These are phyloP conservation scores for Sialis lutaria DNA, from an alignment of 2,888 invertebrate species.

Conservation along the genomic window DNA sequence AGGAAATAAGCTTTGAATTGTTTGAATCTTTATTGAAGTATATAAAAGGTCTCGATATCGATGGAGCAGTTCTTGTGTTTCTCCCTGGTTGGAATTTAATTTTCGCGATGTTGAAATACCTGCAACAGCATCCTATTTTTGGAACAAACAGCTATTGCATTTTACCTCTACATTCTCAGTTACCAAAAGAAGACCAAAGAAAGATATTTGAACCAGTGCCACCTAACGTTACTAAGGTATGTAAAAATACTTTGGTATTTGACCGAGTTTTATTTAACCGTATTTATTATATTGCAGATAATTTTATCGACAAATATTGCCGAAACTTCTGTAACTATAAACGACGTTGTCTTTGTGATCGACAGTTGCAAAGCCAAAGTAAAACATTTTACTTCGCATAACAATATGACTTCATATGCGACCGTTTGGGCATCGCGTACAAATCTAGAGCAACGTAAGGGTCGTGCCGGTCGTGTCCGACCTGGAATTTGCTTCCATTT, in stretches of 20 bases:
- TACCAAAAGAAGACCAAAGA: slow-evolving; percentile 89
- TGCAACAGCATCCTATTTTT: slow-evolving; percentile 48
- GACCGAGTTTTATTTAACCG: not conserved
- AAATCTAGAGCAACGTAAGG: slow-evolving; percentile 87
- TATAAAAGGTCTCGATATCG: slow-evolving; percentile 39
- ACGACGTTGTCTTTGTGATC: slow-evolving; percentile 95
- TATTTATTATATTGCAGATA: slow-evolving; percentile 35
- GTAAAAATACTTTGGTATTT: not conserved
- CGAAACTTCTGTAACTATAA: slow-evolving; percentile 94
- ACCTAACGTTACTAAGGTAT: slow-evolving; percentile 65
- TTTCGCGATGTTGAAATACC: slow-evolving; percentile 72
- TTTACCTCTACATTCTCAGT: slow-evolving; percentile 92
- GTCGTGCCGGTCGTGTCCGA: slow-evolving; percentile 87
- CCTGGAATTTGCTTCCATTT: slow-evolving; percentile 90
- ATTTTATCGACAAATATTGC: slow-evolving; percentile 97
- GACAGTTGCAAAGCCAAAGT: slow-evolving; percentile 96
- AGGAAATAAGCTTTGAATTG: slow-evolving; percentile 83
- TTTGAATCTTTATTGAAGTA: slow-evolving; percentile 62
- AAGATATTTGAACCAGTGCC: slow-evolving; percentile 82
- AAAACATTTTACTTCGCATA: slow-evolving; percentile 94
- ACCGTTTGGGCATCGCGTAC: slow-evolving; percentile 92
- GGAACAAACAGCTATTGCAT: slow-evolving; percentile 50
- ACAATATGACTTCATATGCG: slow-evolving; percentile 97
- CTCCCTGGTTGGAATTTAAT: slow-evolving; percentile 97
- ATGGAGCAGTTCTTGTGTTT: slow-evolving; percentile 84